A percentile compares a stretch with the other conserved stretches of the same genome.
These are phyloP conservation scores for Hydrolagus affinis DNA, from an alignment of 2,113 vertebrate genomes.

Conservation along the genomic window DNA sequence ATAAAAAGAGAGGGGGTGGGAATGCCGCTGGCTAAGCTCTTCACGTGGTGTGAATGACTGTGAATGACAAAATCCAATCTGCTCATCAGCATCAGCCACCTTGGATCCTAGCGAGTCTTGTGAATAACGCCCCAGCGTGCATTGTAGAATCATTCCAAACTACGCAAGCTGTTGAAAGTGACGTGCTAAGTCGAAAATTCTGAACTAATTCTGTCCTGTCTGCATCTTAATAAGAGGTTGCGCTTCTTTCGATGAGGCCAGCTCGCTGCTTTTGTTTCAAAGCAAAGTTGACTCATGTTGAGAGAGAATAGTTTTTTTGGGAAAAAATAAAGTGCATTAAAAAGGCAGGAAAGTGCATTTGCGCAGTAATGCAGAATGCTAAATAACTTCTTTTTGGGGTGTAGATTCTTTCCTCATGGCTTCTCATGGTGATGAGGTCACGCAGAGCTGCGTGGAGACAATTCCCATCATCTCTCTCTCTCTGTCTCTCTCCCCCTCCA, in stretches of 20 bases:
- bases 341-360: not conserved
- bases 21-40: slow-evolving; percentile 45
- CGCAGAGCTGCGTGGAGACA: not conserved
- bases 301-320: not conserved
- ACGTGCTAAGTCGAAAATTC: slow-evolving; percentile 10
- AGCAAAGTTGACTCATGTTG: not conserved
- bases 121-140: slow-evolving; percentile 22
- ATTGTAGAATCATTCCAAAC: slow-evolving; percentile 15
- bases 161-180: slow-evolving; percentile 13
- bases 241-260: not conserved
- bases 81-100: slow-evolving; percentile 47
- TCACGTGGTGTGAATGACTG: slow-evolving; percentile 55
- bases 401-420: no score
- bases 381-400: no score
- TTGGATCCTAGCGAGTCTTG: slow-evolving; percentile 59
- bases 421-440: no score
- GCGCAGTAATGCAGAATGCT: not conserved
- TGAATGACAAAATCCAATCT: slow-evolving; percentile 51
- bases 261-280: not conserved
- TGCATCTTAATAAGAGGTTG: not conserved
- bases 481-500: not conserved
- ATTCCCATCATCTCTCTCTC: not conserved
- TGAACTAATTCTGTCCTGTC: slow-evolving; percentile 7
- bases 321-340: not conserved
- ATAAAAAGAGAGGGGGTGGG: slow-evolving; percentile 37